Percentiles rank a stretch among this genome's conserved stretches.
Evolutionary conservation across 64 coral and sea anemone genomes (phyloP).

Genomic region (Orbicella faveolata): DNA sequence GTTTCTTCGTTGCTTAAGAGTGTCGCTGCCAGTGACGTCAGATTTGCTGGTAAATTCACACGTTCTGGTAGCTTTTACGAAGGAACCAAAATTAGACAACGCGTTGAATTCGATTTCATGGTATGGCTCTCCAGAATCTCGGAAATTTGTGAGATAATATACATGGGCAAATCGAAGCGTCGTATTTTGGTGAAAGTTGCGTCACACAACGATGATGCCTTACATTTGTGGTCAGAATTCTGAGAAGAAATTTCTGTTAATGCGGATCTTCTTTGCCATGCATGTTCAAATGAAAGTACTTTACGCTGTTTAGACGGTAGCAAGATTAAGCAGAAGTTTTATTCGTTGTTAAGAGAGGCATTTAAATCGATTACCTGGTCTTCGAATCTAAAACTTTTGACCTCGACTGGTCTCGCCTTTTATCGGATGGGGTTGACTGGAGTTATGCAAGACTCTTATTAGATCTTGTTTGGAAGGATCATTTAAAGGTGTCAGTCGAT

Average conservation of each 20-base stretch:
- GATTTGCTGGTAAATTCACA: background rate
- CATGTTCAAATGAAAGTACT: background rate
- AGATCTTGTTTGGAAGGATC: conserved; percentile 16
- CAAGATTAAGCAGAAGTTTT: conserved; percentile 20
- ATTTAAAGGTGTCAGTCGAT: conserved; percentile 12
- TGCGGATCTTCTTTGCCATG: background rate
- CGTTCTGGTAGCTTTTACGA: conserved; percentile 25
- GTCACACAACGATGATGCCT: background rate
- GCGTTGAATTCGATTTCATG: conserved; percentile 28
- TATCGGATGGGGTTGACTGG: background rate
- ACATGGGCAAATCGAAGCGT: background rate
- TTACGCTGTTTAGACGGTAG: conserved; percentile 11
- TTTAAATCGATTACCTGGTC: conserved; percentile 27
- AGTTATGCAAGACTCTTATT: background rate
- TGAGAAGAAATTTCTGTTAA: background rate
- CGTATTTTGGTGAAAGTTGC: background rate
- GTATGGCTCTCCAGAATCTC: background rate
- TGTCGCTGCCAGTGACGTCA: background rate
- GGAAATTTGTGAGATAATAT: conserved; percentile 6
- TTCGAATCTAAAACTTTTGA: conserved; percentile 1
- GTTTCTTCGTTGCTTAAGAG: background rate
- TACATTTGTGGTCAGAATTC: background rate
- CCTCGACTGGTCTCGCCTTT: conserved; percentile 10
- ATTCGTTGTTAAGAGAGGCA: conserved; percentile 32
- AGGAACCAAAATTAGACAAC: conserved; percentile 10